These are phyloP conservation scores for Junonia oenone DNA, from an alignment of 2,888 invertebrate genomes.

Conservation along the genomic window DNA sequence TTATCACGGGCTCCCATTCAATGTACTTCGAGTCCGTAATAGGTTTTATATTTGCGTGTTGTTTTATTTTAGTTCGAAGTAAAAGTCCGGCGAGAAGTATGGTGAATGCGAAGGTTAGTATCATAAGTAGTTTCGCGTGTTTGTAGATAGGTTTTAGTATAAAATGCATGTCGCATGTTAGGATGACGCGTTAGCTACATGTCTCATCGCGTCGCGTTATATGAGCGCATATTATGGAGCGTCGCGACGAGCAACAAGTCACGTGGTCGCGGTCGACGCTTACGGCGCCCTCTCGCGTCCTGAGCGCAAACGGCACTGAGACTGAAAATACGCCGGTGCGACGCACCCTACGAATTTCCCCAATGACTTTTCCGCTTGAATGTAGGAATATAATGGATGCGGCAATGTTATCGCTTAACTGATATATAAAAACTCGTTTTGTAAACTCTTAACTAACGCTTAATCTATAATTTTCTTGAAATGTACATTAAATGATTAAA, in stretches of 20 bases:
- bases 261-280: slow-evolving; percentile 52
- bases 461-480: too few relatives aligned
- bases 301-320: slow-evolving; percentile 69
- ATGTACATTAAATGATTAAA: too few relatives aligned
- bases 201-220: slow-evolving; percentile 16
- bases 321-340: slow-evolving; percentile 67
- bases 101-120: slow-evolving; percentile 55
- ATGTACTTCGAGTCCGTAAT: slow-evolving; percentile 44
- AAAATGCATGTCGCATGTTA: slow-evolving; percentile 71
- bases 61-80: slow-evolving; percentile 51
- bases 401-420: slow-evolving; percentile 26
- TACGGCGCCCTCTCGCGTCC: slow-evolving; percentile 74
- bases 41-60: slow-evolving; percentile 40
- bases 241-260: slow-evolving; percentile 60
- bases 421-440: too few relatives aligned
- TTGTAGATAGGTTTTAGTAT: slow-evolving; percentile 59
- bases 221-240: slow-evolving; percentile 3
- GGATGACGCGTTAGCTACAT: slow-evolving; percentile 14
- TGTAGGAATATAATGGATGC: slow-evolving; percentile 58
- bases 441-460: too few relatives aligned
- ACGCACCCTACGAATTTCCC: slow-evolving; percentile 75
- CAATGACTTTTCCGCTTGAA: slow-evolving; percentile 69
- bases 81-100: slow-evolving; percentile 57
- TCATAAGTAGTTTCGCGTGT: slow-evolving; percentile 62
- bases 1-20: slow-evolving; percentile 59